Evolutionary conservation across 2,888 invertebrate genomes (phyloP).

Genomic region (Drosophila recens): DNA sequence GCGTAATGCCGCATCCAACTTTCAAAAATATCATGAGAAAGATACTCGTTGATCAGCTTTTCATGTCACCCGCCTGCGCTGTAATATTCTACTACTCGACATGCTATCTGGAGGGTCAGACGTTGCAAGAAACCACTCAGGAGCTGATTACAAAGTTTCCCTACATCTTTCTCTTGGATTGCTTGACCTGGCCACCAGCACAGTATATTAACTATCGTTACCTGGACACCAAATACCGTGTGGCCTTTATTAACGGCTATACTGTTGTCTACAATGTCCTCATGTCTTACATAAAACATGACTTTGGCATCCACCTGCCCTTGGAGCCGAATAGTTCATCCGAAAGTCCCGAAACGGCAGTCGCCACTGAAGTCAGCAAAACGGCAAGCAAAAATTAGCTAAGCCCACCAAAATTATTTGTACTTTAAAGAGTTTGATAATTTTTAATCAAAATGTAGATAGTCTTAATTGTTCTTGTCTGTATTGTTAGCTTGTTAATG

Average conservation of each 20-base stretch:
- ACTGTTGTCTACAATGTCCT: conserved; percentile 95
- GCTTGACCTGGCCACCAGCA: conserved; percentile 95
- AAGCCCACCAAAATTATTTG: not conserved
- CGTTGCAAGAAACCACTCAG: conserved; percentile 86
- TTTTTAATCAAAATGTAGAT: not conserved
- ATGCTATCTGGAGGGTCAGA: conserved; percentile 90
- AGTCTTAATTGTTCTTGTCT: not conserved
- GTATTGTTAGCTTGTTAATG: not conserved
- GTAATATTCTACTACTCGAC: conserved; percentile 92
- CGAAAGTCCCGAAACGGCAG: not conserved
- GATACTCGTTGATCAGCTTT: conserved; percentile 79
- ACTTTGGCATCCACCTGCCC: conserved; percentile 52
- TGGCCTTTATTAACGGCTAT: conserved; percentile 93
- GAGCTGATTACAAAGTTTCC: conserved; percentile 90
- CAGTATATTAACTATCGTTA: conserved; percentile 96
- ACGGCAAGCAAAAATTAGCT: not conserved
- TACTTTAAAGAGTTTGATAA: not conserved
- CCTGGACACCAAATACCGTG: conserved; percentile 92
- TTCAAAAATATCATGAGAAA: conserved; percentile 64
- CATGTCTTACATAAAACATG: conserved; percentile 94
- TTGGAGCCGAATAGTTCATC: conserved; percentile 21
- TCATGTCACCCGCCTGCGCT: conserved; percentile 93
- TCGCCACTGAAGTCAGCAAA: not conserved
- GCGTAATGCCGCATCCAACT: conserved; percentile 81
- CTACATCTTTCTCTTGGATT: conserved; percentile 93